phyloP scores from a whole-genome alignment of 2,113 vertebrate species.

The Tichodroma muraria region DNA sequence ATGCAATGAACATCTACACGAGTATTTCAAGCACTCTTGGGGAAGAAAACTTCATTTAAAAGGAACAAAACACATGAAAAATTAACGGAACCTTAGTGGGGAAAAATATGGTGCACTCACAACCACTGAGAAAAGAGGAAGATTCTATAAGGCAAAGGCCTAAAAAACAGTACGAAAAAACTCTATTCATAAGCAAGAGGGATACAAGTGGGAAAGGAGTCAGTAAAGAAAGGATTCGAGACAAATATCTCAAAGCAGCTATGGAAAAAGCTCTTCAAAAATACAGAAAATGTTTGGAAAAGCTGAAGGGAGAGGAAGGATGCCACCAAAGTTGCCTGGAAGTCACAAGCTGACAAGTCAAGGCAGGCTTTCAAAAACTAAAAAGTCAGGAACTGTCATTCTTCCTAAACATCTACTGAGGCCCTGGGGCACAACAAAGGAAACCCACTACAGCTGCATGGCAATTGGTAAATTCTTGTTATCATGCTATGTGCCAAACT shows the following conservation, averaged over 20 bases:
- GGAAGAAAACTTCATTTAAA: background rate
- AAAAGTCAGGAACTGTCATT: constrained; percentile 25
- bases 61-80: rapidly evolving
- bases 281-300: background rate
- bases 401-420: constrained; percentile 14
- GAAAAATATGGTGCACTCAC: background rate
- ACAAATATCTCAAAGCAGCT: background rate
- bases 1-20: background rate
- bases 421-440: constrained; percentile 38
- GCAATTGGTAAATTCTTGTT: background rate
- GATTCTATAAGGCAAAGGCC: background rate
- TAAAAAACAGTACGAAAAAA: background rate
- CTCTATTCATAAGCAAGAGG: background rate
- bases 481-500: background rate
- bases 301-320: constrained; percentile 8
- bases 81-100: background rate
- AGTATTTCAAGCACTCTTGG: background rate
- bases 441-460: constrained; percentile 4
- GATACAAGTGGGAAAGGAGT: background rate
- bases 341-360: constrained; percentile 42
- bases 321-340: constrained; percentile 30
- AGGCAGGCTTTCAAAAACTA: background rate
- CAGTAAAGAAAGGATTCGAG: background rate
- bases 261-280: background rate
- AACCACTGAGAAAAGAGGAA: background rate